These are phyloP conservation scores for Macrotis lagotis DNA, from an alignment of 2,113 vertebrate species.

Conservation along the genomic window DNA sequence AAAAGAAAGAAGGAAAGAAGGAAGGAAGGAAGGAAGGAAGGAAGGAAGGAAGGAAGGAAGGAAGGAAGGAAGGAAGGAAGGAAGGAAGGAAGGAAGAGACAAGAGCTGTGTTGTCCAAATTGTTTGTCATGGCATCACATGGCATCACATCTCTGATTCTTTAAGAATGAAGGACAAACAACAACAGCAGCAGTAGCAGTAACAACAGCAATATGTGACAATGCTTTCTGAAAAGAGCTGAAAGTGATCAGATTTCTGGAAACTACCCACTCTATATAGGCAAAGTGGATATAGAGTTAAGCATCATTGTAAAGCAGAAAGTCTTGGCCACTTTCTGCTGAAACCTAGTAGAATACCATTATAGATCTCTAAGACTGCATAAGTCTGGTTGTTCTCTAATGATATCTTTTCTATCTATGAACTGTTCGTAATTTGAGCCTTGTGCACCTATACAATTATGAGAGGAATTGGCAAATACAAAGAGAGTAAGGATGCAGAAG, in stretches of 20 bases:
- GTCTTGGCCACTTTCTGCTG: background rate
- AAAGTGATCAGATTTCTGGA: background rate
- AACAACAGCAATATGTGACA: no score
- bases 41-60: no score
- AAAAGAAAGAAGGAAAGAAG: no score
- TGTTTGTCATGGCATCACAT: no score
- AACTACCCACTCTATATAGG: background rate
- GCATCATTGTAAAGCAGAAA: background rate
- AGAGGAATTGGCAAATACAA: background rate
- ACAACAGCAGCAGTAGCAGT: no score
- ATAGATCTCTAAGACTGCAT: background rate
- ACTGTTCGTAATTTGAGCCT: background rate
- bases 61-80: no score
- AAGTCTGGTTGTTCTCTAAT: background rate
- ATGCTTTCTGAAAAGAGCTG: background rate
- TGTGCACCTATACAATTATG: background rate
- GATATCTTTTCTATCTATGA: background rate
- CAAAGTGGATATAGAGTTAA: background rate
- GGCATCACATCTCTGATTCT: no score
- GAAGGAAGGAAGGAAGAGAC: no score
- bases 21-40: no score
- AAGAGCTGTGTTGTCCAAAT: no score
- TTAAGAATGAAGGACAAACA: no score
- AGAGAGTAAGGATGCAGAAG: background rate
- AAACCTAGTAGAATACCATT: background rate